Percentiles rank a stretch among this genome's conserved stretches.
phyloP scores from a whole-genome alignment of 2,113 vertebrate genomes.

The Oryzias woworae region DNA sequence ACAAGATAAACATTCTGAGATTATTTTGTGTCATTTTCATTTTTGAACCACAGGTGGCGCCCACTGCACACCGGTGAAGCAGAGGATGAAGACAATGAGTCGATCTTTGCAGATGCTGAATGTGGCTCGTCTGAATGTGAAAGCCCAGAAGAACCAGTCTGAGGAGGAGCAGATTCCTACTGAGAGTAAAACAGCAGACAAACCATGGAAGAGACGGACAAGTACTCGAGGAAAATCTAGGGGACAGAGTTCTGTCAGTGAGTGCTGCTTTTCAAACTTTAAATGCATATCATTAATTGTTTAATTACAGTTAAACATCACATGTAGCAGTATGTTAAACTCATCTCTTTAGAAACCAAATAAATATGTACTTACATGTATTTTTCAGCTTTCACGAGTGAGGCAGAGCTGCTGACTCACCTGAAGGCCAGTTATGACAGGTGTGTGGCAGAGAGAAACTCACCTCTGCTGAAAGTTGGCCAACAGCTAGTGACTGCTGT shows the following conservation, averaged over 20 bases:
- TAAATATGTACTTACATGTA: not conserved
- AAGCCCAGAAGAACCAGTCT: constrained; percentile 86
- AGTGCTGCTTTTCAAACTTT: constrained; percentile 24
- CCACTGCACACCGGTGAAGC: constrained; percentile 91
- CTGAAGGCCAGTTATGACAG: constrained; percentile 81
- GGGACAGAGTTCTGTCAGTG: constrained; percentile 40
- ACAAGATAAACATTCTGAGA: not conserved
- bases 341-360: not conserved
- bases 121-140: constrained; percentile 89
- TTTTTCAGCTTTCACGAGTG: constrained; percentile 81
- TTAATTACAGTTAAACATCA: not conserved
- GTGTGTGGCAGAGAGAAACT: constrained; percentile 68
- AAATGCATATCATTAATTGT: not conserved
- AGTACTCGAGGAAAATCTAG: constrained; percentile 73
- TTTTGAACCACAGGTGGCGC: constrained; percentile 75
- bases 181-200: constrained; percentile 70
- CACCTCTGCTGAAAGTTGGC: constrained; percentile 61
- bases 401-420: constrained; percentile 83
- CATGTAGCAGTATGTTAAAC: not conserved
- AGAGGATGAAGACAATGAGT: constrained; percentile 97
- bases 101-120: constrained; percentile 97
- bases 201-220: constrained; percentile 60
- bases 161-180: constrained; percentile 63
- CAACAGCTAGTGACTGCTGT: constrained; percentile 77
- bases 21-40: not conserved